Base-by-base conservation (phyloP, 2,797 vertebrate species). In the Prionace glauca region DNA sequence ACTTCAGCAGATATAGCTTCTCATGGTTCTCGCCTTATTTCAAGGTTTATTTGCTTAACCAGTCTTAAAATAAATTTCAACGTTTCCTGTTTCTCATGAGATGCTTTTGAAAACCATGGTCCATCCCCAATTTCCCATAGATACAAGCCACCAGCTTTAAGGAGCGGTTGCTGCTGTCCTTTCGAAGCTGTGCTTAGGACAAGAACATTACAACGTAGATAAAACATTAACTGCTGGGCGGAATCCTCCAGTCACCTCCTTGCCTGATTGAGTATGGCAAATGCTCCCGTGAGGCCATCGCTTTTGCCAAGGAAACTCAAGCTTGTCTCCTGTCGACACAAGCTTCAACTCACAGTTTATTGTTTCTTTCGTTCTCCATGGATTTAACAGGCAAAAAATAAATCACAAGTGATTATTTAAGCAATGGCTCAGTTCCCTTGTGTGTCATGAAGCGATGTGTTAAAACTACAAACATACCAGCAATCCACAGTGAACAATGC, bases 351-450 rank as follows among this genome's bases (percentile, higher is more conserved):
- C 65, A 93, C 20, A n/a, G 91, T 93, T 69, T 93, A 69, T 69
- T 93, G 91, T 93, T 93, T 93, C 91, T 93, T 69, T 45, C 26
- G 91, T n/a, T 93, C 65, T 93, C 62, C 16, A 16, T 67, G 65
- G 67, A 69, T 69, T 93, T 67, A 93, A 93, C 91, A 93, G 91
- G 67, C 65, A 18, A 41, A 93, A 69, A 93, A 93, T 93, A 93
- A 93, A 93, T 69, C 91, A 93, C 32, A 20, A 69, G 65, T 11
- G 65, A 93, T 93, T 93, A 45, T 41, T 26, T 93, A 41, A 93
- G 36, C 62, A 93, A 69, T 71, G 3, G 65, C n/a, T 67, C 18
- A 71, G 91, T 18, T 93, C 65, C 65, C 65, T 93, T 93, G 91
- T 93, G 91, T 22, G 22, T 41, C 67, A 67, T 93, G 65, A 12